phyloP scores from a whole-genome alignment of 2,797 vertebrate species.

The Ambastaia sidthimunki region DNA sequence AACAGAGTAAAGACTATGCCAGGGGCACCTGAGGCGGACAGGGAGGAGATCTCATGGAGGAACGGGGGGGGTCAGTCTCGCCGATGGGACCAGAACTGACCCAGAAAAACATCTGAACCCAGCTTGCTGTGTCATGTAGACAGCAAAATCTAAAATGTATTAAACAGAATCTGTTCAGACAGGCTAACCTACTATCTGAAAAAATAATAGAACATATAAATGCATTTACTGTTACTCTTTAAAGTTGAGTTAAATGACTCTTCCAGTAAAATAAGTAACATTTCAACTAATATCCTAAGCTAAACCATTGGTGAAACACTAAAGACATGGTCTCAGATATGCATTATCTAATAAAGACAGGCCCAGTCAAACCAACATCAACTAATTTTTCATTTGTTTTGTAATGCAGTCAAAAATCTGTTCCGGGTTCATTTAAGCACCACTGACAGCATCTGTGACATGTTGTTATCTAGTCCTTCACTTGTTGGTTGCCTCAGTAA shows the following conservation, averaged over 20 bases:
- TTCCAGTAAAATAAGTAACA: background rate
- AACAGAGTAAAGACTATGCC: constrained; percentile 73
- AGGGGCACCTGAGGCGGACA: constrained; percentile 68
- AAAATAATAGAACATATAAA: background rate
- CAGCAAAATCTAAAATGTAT: background rate
- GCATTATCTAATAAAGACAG: too few species aligned
- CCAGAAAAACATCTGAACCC: constrained; percentile 43
- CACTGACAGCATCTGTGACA: too few species aligned
- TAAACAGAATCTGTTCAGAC: background rate
- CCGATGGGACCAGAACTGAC: constrained; percentile 28
- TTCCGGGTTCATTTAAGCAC: too few species aligned
- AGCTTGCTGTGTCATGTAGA: background rate
- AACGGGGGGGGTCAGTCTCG: constrained; percentile 12
- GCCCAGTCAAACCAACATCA: too few species aligned
- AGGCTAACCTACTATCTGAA: background rate
- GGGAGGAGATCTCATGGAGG: constrained; percentile 49
- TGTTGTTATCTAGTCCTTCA: too few species aligned
- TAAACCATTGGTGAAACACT: too few species aligned
- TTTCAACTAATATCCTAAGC: background rate
- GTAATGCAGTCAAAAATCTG: too few species aligned
- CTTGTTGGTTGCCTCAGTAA: background rate
- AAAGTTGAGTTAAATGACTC: background rate
- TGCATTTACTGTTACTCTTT: background rate
- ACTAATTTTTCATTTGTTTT: too few species aligned
- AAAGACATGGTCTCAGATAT: too few species aligned